phyloP scores from a whole-genome alignment of 2,113 vertebrate species.

The Spea multiplicata region DNA sequence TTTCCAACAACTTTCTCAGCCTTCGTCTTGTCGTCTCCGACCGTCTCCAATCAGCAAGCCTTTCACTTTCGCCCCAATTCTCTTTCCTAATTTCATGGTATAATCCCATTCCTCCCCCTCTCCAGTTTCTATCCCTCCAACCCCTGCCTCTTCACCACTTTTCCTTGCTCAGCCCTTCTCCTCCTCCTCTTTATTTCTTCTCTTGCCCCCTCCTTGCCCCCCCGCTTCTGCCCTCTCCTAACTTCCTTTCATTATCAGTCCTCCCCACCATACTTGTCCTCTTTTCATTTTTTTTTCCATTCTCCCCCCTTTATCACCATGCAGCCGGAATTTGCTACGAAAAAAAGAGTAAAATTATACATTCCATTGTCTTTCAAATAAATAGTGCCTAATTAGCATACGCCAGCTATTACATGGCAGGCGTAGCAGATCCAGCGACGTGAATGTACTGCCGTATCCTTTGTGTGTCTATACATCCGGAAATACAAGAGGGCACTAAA shows the following conservation, averaged over 20 bases:
- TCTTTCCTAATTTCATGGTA: background rate
- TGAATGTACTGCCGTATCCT: background rate
- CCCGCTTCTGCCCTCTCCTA: background rate
- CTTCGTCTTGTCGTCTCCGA: background rate
- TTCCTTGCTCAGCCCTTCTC: background rate
- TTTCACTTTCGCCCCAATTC: background rate
- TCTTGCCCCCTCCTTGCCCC: background rate
- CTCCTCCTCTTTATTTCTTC: background rate
- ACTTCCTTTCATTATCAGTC: background rate
- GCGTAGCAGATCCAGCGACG: background rate
- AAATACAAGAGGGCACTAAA: background rate
- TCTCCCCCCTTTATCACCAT: background rate
- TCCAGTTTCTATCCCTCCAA: background rate
- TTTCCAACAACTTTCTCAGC: no score
- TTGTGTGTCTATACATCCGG: background rate
- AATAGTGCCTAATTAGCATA: background rate
- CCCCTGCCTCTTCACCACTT: no score
- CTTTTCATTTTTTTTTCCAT: no score
- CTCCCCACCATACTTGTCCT: background rate
- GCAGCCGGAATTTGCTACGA: background rate
- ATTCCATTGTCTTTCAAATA: background rate
- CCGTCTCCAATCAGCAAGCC: background rate
- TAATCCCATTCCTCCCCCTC: background rate
- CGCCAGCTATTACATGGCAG: background rate
- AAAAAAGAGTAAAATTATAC: background rate